phyloP scores from a whole-genome alignment of 2,888 invertebrate genomes.

The Idaea dimidiata region DNA sequence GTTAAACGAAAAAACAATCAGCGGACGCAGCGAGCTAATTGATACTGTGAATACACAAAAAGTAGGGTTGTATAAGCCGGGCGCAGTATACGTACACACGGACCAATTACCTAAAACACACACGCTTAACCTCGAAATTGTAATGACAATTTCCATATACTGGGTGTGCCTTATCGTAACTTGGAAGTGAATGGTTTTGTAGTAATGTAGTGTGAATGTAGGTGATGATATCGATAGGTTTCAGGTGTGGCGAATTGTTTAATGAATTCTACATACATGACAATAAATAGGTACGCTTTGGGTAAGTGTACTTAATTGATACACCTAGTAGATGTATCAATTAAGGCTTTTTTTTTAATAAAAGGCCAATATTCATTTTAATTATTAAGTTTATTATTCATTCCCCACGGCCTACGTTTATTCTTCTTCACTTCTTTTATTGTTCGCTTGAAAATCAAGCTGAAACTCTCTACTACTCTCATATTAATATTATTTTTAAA shows the following conservation, averaged over 20 bases:
- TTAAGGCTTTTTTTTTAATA: too few relatives aligned
- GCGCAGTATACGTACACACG: conserved; percentile 50
- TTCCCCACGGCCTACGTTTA: too few relatives aligned
- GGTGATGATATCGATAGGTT: conserved; percentile 52
- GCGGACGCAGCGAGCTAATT: conserved; percentile 40
- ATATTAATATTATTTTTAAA: too few relatives aligned
- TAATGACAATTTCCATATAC: conserved; percentile 73
- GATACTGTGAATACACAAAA: conserved; percentile 63
- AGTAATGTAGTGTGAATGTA: background rate
- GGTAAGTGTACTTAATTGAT: too few relatives aligned
- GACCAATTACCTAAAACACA: conserved; percentile 75
- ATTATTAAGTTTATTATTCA: too few relatives aligned
- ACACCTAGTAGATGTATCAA: too few relatives aligned
- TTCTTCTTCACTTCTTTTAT: too few relatives aligned
- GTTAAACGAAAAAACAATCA: conserved; percentile 34
- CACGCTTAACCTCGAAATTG: conserved; percentile 73
- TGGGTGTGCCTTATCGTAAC: conserved; percentile 75
- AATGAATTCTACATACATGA: background rate
- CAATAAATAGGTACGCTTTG: background rate
- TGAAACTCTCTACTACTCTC: too few relatives aligned
- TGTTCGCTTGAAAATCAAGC: too few relatives aligned
- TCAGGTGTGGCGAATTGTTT: conserved; percentile 16
- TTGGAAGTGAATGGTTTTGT: conserved; percentile 29
- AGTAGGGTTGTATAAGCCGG: conserved; percentile 54
- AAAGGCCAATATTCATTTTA: too few relatives aligned